Conservation (phyloP, 2,113 vertebrate genomes). For the Gobiocypris rarus region DNA sequence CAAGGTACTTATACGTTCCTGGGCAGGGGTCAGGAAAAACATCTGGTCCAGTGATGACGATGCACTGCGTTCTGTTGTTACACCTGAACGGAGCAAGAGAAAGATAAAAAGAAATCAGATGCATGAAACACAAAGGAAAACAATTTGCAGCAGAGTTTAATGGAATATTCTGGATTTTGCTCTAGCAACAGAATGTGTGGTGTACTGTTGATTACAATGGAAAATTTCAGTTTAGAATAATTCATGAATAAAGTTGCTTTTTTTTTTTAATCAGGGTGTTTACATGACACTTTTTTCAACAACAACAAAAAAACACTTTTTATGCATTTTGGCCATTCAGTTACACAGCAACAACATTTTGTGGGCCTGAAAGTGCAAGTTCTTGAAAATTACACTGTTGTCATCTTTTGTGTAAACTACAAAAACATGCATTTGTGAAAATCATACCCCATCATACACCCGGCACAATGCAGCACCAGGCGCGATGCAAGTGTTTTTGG, state of each 20-base stretch:
- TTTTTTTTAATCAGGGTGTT: background rate
- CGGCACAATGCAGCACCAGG: too few relatives aligned
- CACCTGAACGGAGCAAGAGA: conserved; percentile 77
- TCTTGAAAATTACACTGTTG: too few relatives aligned
- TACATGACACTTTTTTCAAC: too few relatives aligned
- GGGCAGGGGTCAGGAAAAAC: conserved; percentile 99
- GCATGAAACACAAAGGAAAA: background rate
- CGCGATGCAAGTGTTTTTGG: too few relatives aligned
- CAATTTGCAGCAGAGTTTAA: background rate
- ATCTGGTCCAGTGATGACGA: conserved; percentile 97
- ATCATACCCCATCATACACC: too few relatives aligned
- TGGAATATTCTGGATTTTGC: conserved; percentile 4
- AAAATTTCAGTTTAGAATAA: background rate
- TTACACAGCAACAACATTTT: too few relatives aligned
- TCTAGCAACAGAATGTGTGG: background rate
- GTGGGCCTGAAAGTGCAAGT: too few relatives aligned
- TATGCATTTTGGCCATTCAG: too few relatives aligned
- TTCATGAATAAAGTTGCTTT: background rate
- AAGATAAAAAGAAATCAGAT: background rate
- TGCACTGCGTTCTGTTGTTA: conserved; percentile 98
- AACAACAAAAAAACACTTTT: too few relatives aligned
- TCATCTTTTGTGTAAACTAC: too few relatives aligned
- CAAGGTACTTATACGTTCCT: conserved; percentile 98
- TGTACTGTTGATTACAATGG: background rate
- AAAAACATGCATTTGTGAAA: too few relatives aligned